Base-by-base conservation (phyloP, 2,888 invertebrate genomes). In the Cephus pulcher region DNA sequence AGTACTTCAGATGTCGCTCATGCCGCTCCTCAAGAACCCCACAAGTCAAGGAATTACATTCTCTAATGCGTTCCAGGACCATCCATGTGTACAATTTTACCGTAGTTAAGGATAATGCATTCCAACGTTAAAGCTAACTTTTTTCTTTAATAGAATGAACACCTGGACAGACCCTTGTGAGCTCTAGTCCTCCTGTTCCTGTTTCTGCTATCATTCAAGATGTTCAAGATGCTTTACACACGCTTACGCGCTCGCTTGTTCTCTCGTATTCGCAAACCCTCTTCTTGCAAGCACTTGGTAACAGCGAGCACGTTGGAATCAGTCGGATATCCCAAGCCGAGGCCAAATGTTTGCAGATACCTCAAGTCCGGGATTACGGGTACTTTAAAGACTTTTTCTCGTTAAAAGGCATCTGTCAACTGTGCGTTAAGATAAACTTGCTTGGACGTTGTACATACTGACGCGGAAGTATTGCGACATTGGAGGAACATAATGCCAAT, bases 371-470 rank as follows among this genome's bases (percentile, higher is more conserved):
- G 73, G 40, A 76, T 76, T 37, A 70, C 68, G 69, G 56, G 15
- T 34, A 76, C 34, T 76, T 40, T 73, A n/a, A 34, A 76, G 71
- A 12, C 37, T 32, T 40, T 73, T 78, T 74, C 74, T 33, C 69
- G 75, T 30, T 68, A 12, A 32, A 78, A 69, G 75, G 70, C 32
- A 78, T 78, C 40, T 78, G 71, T 75, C 78, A 78, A 78, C 75
- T 56, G 56, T 75, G 78, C 75, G 75, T 78, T 75, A 70, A 75
- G 56, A 56, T 56, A 56, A 56, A 56, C 56, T 56, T 56, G 56
- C 56, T 56, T 56, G 56, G 23, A 23, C 56, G 56, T 56, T 56
- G 56, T 56, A 23, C 56, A 56, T 9, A 56, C 56, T 2, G 56
- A 56, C 23, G 56, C 56, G 56, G 56, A 23, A 56, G 56, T 56